phyloP scores from a whole-genome alignment of 2,113 vertebrate genomes.

The Scartelaos histophorus region DNA sequence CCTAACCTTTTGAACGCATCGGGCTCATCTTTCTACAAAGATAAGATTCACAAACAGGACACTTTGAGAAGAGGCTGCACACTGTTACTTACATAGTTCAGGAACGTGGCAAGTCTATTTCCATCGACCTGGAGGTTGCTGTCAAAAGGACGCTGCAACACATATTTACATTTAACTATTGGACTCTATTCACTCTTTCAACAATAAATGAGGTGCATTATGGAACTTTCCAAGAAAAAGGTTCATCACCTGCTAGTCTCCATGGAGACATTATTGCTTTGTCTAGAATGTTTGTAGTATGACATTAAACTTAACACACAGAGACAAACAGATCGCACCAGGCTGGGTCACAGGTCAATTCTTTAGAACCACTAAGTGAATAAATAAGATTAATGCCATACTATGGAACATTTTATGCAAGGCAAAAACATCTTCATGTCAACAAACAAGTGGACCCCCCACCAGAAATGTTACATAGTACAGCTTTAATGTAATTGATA shows the following conservation, averaged over 20 bases:
- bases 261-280: neutral
- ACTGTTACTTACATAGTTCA: conserved; percentile 98
- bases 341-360: no score
- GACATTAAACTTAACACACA: neutral
- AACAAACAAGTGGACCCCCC: no score
- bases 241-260: neutral
- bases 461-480: no score
- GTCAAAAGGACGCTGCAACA: conserved; percentile 99
- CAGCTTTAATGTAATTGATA: no score
- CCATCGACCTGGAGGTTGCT: conserved; percentile 91
- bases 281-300: no score
- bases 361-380: no score
- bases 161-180: conserved; percentile 78
- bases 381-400: no score
- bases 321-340: no score
- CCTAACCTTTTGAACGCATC: conserved; percentile 99
- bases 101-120: conserved; percentile 99
- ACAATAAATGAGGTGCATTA: conserved; percentile 31
- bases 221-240: neutral
- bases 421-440: no score
- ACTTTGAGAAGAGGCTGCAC: conserved; percentile 56
- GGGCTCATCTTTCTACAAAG: conserved; percentile 96
- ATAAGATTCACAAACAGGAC: conserved; percentile 87
- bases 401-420: no score
- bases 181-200: conserved; percentile 69